Conservation (phyloP, 2,797 vertebrate genomes). For the Apogon hyalosoma region DNA sequence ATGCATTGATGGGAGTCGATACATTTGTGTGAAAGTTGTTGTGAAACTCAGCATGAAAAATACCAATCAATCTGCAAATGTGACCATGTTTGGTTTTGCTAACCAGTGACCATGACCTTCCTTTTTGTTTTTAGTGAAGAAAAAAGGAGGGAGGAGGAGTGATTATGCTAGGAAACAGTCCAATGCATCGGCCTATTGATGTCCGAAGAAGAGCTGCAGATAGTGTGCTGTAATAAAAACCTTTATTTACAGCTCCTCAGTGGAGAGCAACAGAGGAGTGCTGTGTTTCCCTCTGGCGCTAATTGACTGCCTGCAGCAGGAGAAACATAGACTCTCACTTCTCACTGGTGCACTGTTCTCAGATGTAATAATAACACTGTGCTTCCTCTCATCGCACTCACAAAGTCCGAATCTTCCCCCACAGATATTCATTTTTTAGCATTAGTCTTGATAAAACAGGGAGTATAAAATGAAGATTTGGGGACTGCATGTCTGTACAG, state of each 20-base stretch:
- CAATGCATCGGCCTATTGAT: slow-evolving; percentile 83
- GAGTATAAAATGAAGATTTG: slow-evolving; percentile 61
- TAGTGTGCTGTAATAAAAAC: slow-evolving; percentile 83
- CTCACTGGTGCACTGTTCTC: slow-evolving; percentile 65
- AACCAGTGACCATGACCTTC: slow-evolving; percentile 67
- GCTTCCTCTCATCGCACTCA: slow-evolving; percentile 59
- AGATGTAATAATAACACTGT: slow-evolving; percentile 77
- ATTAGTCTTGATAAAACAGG: slow-evolving; percentile 36
- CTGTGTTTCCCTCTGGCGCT: slow-evolving; percentile 81
- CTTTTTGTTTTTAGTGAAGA: slow-evolving; percentile 74
- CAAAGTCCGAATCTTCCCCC: slow-evolving; percentile 53
- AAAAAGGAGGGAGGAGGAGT: slow-evolving; percentile 69
- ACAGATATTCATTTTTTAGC: slow-evolving; percentile 53
- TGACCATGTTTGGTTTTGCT: slow-evolving; percentile 11
- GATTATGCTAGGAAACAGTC: slow-evolving; percentile 83
- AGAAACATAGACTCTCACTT: slow-evolving; percentile 76
- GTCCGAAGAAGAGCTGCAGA: slow-evolving; percentile 79
- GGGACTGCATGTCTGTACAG: slow-evolving; percentile 17
- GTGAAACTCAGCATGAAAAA: slow-evolving; percentile 8
- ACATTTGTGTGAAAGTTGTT: slow-evolving; percentile 26
- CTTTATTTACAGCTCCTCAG: slow-evolving; percentile 86
- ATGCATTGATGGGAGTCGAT: slow-evolving; percentile 26
- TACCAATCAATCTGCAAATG: slow-evolving; percentile 19
- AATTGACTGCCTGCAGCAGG: slow-evolving; percentile 83
- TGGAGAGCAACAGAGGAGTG: slow-evolving; percentile 78